phyloP scores from a whole-genome alignment of 2,113 vertebrate genomes.

The Hyaena hyaena region DNA sequence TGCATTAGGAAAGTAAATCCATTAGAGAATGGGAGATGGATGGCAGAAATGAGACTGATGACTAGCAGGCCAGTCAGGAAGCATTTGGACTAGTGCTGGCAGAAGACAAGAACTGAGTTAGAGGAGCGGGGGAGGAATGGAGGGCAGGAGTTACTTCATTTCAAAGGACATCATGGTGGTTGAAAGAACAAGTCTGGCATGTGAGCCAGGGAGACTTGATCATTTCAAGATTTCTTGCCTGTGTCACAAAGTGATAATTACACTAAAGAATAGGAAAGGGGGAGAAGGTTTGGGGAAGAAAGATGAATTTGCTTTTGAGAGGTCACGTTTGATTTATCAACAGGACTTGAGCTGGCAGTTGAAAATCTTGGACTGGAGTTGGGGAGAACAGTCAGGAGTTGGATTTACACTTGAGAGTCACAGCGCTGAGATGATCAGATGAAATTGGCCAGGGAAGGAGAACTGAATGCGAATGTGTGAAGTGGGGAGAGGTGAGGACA shows the following conservation, averaged over 20 bases:
- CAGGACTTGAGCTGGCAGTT: background rate
- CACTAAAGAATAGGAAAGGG: background rate
- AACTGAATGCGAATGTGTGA: background rate
- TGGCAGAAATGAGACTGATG: background rate
- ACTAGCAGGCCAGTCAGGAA: background rate
- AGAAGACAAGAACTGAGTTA: background rate
- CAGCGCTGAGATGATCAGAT: background rate
- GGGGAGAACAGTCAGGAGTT: background rate
- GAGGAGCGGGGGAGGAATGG: too few species aligned
- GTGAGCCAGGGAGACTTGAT: background rate
- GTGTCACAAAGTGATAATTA: background rate
- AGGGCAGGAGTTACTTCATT: background rate
- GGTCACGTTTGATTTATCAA: background rate
- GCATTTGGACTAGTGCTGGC: too few species aligned
- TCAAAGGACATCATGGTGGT: background rate
- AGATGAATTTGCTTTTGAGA: background rate
- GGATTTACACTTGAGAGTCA: background rate
- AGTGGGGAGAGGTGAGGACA: background rate
- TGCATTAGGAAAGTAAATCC: background rate
- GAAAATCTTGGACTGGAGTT: background rate
- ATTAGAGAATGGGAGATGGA: background rate
- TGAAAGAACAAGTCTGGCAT: background rate
- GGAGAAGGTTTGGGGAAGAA: background rate
- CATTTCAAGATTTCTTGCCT: background rate
- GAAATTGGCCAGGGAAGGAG: background rate